These are phyloP conservation scores for Drosophila paulistorum DNA, from an alignment of 1,140 invertebrate genomes.

Conservation along the genomic window DNA sequence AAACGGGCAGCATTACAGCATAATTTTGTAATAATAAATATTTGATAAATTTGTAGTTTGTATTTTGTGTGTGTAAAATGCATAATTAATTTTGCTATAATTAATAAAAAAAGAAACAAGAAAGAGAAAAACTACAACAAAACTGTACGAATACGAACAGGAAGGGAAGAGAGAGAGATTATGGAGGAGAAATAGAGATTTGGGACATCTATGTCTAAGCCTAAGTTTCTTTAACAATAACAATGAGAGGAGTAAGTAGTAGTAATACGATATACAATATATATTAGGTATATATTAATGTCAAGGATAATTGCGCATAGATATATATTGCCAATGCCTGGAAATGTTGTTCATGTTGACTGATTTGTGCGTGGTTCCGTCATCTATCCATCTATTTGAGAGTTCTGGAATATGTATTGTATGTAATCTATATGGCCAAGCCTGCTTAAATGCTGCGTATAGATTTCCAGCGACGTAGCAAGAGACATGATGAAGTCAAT, in stretches of 20 bases:
- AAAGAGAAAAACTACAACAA: slow-evolving; percentile 1
- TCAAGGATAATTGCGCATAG: slow-evolving; percentile 1
- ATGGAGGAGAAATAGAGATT: background rate
- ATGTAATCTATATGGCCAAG: slow-evolving; percentile 26
- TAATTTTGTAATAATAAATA: slow-evolving; percentile 14
- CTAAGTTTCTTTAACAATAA: slow-evolving; percentile 18
- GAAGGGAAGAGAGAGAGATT: background rate
- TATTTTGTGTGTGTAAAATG: slow-evolving; percentile 11
- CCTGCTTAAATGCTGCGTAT: slow-evolving; percentile 85
- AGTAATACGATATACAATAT: slow-evolving; percentile 29
- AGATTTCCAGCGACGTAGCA: slow-evolving; percentile 86
- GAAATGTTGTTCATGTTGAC: slow-evolving; percentile 9
- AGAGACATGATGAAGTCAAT: slow-evolving; percentile 90
- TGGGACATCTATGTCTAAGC: background rate
- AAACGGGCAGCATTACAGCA: background rate
- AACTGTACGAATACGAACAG: slow-evolving; percentile 7
- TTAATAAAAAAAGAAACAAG: slow-evolving; percentile 2
- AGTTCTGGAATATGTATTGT: background rate
- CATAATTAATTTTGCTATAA: slow-evolving; percentile 13
- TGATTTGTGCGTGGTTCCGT: slow-evolving; percentile 58
- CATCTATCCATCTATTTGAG: background rate
- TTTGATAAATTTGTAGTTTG: slow-evolving; percentile 13
- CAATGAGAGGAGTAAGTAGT: slow-evolving; percentile 4
- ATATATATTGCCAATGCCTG: slow-evolving; percentile 25
- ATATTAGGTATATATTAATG: slow-evolving; percentile 1